These are phyloP conservation scores for Sceloporus undulatus DNA, from an alignment of 2,113 vertebrate species.

Conservation along the genomic window DNA sequence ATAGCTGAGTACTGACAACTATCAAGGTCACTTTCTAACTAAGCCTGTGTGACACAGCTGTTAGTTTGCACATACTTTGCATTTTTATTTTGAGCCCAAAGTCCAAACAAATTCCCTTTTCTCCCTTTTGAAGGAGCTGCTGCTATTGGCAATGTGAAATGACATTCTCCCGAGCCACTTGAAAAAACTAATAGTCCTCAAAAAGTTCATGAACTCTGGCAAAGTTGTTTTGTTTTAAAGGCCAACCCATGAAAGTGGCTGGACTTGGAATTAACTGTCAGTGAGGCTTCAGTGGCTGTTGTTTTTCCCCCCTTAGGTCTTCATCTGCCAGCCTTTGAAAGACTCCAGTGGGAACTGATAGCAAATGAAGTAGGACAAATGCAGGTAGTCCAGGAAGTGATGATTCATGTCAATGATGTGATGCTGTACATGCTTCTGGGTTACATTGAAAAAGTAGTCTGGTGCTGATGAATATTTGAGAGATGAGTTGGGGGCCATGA, in stretches of 20 bases:
- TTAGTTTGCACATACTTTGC: not conserved
- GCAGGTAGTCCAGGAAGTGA: conserved; percentile 4
- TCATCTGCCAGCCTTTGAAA: not conserved
- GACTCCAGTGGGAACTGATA: not conserved
- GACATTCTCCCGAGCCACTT: not conserved
- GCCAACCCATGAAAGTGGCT: not conserved
- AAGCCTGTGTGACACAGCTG: conserved; percentile 9
- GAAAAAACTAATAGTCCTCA: not conserved
- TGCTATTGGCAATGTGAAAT: not conserved
- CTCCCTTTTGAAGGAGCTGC: not conserved
- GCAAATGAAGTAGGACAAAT: conserved; percentile 3
- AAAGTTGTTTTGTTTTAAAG: not conserved
- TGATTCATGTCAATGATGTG: conserved; percentile 9
- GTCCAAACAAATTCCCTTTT: not conserved
- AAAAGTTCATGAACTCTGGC: conserved; percentile 34
- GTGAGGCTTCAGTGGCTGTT: not conserved
- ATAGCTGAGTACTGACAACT: conserved; percentile 10
- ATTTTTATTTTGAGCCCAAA: conserved; percentile 17
- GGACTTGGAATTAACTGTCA: not conserved
- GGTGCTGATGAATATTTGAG: not conserved
- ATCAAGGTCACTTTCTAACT: conserved; percentile 21
- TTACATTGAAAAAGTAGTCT: not conserved
- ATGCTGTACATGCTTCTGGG: not conserved
- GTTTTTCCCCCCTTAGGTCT: not conserved
- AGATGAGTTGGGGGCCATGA: not conserved